A percentile compares a stretch with the other conserved stretches of the same genome.
These are phyloP conservation scores for Schizopygopsis malacanthus DNA, from an alignment of 2,797 vertebrate genomes.

Conservation along the genomic window DNA sequence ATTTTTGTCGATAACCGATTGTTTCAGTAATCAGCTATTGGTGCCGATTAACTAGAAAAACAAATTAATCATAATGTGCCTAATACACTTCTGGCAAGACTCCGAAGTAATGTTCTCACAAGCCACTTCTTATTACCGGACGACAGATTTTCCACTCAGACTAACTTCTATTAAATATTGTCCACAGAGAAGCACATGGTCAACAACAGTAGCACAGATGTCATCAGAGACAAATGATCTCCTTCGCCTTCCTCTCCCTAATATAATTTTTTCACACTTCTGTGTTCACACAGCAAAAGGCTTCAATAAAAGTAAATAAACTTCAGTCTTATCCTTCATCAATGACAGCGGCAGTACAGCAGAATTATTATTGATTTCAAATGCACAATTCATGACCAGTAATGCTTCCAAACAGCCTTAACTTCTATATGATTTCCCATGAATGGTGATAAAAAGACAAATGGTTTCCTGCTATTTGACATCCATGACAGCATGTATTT, in stretches of 20 bases:
- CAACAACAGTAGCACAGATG: neutral
- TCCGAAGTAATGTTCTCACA: neutral
- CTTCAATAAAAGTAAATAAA: slow-evolving; percentile 12
- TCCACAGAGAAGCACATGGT: neutral
- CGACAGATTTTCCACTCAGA: neutral
- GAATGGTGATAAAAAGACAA: neutral
- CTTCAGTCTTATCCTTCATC: slow-evolving; percentile 2
- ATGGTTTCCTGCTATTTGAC: neutral
- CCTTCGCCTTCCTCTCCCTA: neutral
- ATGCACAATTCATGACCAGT: slow-evolving; percentile 3
- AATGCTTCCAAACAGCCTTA: slow-evolving; percentile 2
- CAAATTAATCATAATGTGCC: neutral
- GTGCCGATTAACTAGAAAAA: neutral
- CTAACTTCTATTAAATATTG: neutral
- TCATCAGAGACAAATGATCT: slow-evolving; percentile 19
- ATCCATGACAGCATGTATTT: neutral
- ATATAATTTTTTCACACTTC: neutral
- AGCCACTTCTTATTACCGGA: neutral
- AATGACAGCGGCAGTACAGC: neutral
- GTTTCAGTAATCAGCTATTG: neutral
- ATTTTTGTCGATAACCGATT: neutral
- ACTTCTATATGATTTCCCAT: neutral
- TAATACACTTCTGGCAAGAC: neutral
- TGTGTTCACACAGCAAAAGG: neutral
- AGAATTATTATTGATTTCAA: slow-evolving; percentile 8